A percentile compares a stretch with the other conserved stretches of the same genome.
Evolutionary conservation across 1,140 invertebrate species (phyloP).

Genomic region (Aphidius ervi): DNA sequence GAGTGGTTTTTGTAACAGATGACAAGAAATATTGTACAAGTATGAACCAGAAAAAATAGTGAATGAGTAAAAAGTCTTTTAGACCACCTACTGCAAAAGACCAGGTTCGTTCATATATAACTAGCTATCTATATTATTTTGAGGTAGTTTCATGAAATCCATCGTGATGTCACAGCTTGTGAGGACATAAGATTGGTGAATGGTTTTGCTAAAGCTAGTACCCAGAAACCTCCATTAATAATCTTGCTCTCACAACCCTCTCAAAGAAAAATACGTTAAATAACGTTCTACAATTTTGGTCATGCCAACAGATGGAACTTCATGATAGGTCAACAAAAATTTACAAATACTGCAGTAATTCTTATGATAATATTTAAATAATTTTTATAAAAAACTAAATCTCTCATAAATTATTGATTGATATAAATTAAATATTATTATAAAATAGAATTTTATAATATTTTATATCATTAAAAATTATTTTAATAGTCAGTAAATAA

Average conservation of each 20-base stretch:
- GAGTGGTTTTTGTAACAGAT: slow-evolving; percentile 11
- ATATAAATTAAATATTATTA: no score
- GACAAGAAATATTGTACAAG: slow-evolving; percentile 21
- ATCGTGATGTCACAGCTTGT: slow-evolving; percentile 28
- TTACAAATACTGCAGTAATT: no score
- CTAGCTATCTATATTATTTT: neutral
- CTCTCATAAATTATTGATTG: no score
- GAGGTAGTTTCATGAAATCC: slow-evolving; percentile 26
- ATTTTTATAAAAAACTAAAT: no score
- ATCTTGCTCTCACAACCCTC: slow-evolving; percentile 15
- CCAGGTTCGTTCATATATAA: slow-evolving; percentile 15
- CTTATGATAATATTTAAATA: no score
- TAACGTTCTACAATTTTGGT: neutral
- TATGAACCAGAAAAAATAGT: slow-evolving; percentile 5
- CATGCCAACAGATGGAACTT: no score
- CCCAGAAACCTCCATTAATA: slow-evolving; percentile 33
- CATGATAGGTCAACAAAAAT: no score
- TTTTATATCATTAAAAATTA: no score
- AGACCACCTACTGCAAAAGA: slow-evolving; percentile 32
- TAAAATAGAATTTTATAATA: no score
- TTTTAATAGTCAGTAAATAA: no score
- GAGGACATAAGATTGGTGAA: slow-evolving; percentile 27
- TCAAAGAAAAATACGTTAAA: neutral
- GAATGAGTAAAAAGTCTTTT: slow-evolving; percentile 16
- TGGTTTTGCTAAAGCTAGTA: slow-evolving; percentile 18